Base-by-base conservation (phyloP, 2,888 invertebrate genomes). In the Tiliacea aurago region DNA sequence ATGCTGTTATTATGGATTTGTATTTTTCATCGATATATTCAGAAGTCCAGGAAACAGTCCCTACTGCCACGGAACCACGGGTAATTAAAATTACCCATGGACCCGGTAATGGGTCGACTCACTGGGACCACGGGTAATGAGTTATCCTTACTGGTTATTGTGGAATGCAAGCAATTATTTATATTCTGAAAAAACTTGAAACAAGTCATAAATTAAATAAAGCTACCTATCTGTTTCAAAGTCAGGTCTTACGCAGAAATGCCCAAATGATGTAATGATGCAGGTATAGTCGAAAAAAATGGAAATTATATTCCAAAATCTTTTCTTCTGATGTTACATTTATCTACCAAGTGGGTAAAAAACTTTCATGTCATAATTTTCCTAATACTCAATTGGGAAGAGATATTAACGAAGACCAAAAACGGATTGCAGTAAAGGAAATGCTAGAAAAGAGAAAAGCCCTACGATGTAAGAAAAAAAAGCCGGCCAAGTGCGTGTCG, bases 61-160 rank as follows among this genome's bases (percentile, higher is more conserved):
- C 33, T 33, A 4, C 2, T 33, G 33, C 33, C 33, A 33, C 4
- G 33, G 33, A 33, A 33, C 33, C 33, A 33, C 33, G 4, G 33
- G 33, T 33, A 33, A 33, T 33, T 33, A 33, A 33, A 33, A 33
- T 33, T 33, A 33, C 33, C 33, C 2, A 33, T 33, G 33, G 33
- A 33, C 33, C 33, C 33, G 33, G 33, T 33, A 33, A 33, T 33
- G 2, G 33, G 33, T 33, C 33, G 33, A 33, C 33, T 33, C 33
- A 33, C 33, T 4, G 33, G 33, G 33, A 33, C 33, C 33, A 33
- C 33, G 33, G 33, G 33, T 33, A 33, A 33, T 4, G 33, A 33
- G 33, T n/a, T n/a, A n/a, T 66, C 28, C 49, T 76, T n/a, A 20
- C 28, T 47, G 28, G 41, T 47, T 23, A 61, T 45, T 59, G n/a